phyloP scores from a whole-genome alignment of 53 echinoderm and acorn worm genomes.

The Holothuria scabra region DNA sequence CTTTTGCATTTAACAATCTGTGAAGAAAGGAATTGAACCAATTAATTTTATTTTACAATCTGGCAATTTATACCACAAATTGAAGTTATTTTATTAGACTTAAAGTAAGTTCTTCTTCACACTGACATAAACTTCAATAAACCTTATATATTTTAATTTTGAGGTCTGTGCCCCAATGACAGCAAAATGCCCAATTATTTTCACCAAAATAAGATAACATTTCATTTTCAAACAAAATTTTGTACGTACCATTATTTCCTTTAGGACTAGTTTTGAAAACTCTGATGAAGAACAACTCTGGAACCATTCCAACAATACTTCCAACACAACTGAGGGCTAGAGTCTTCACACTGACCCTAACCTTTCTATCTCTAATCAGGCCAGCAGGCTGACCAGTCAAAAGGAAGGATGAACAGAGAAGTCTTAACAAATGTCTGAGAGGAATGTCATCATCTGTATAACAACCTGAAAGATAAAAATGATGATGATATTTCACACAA shows the following conservation, averaged over 20 bases:
- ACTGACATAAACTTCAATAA: too few relatives aligned
- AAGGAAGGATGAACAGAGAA: conserved; percentile 81
- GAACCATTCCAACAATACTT: conserved; percentile 74
- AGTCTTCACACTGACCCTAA: conserved; percentile 89
- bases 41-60: too few relatives aligned
- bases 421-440: conserved; percentile 76
- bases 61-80: too few relatives aligned
- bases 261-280: conserved; percentile 69
- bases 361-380: conserved; percentile 71
- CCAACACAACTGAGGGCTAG: conserved; percentile 82
- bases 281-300: conserved; percentile 75
- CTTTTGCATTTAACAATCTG: too few relatives aligned
- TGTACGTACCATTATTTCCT: conserved; percentile 71
- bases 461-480: conserved; percentile 45
- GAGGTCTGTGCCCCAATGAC: too few relatives aligned
- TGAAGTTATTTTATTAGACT: too few relatives aligned
- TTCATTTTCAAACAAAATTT: neutral
- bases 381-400: conserved; percentile 81
- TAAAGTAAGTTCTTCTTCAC: too few relatives aligned
- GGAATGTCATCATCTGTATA: conserved; percentile 91
- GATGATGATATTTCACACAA: too few relatives aligned
- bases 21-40: too few relatives aligned
- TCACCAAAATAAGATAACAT: neutral
- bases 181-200: too few relatives aligned
- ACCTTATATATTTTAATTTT: too few relatives aligned